Percentiles rank a stretch among this genome's conserved stretches.
Conservation (phyloP, 35 echinoderm and acorn worm species). For the Stichopus chloronotus region DNA sequence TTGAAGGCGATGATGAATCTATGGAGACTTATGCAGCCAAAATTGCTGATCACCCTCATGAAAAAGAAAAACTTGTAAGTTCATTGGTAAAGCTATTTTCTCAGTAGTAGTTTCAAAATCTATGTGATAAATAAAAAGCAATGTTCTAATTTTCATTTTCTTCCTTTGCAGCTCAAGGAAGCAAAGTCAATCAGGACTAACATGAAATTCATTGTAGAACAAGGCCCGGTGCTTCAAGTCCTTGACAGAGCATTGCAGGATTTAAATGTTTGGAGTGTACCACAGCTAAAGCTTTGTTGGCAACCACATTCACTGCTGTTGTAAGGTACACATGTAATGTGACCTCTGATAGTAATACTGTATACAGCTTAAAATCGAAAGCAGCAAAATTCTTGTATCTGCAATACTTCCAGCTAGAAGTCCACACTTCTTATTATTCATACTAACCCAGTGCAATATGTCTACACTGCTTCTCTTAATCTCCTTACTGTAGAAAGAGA, state of each 20-base stretch:
- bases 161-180: not conserved
- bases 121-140: not conserved
- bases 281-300: not conserved
- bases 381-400: not conserved
- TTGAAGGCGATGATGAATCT: not conserved
- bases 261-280: not conserved
- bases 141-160: not conserved
- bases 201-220: not conserved
- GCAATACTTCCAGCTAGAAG: not conserved
- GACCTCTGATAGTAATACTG: not conserved
- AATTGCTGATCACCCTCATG: constrained; percentile 21
- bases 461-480: not conserved
- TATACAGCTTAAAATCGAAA: not conserved
- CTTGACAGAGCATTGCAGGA: constrained; percentile 15
- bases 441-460: not conserved
- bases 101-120: not conserved
- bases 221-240: not conserved
- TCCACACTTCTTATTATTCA: not conserved
- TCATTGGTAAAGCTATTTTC: not conserved
- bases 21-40: not conserved
- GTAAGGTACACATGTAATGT: constrained; percentile 6
- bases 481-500: not conserved
- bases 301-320: not conserved
- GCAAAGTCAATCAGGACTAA: not conserved
- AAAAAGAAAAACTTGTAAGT: constrained; percentile 2